Evolutionary conservation across 1,140 invertebrate species (phyloP).

Genomic region (Chironomus tepperi): DNA sequence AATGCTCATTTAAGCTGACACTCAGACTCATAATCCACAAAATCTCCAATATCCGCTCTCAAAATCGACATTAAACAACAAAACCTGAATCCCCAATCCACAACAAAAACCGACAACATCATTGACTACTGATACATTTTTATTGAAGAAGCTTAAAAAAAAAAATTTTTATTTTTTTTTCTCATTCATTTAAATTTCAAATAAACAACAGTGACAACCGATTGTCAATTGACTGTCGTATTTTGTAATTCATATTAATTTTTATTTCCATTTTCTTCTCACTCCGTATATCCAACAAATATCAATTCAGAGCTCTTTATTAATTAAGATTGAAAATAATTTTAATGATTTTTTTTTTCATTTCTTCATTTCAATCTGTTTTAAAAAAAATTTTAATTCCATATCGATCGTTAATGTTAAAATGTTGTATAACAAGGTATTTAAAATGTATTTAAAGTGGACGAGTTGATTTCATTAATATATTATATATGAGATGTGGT

Average conservation of each 20-base stretch:
- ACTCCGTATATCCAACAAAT: background rate
- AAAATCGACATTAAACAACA: no score
- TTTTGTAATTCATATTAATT: background rate
- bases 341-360: background rate
- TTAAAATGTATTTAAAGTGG: conserved; percentile 1
- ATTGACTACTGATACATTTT: no score
- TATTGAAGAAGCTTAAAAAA: background rate
- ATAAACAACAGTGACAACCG: background rate
- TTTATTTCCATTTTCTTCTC: no score
- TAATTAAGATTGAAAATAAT: conserved; percentile 10
- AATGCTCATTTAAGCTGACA: no score
- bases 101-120: no score
- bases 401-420: background rate
- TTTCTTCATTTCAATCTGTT: background rate
- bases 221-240: background rate
- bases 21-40: background rate
- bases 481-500: background rate
- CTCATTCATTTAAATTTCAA: background rate
- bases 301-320: background rate
- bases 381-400: no score
- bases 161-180: background rate
- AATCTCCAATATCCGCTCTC: background rate
- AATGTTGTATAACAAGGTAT: conserved; percentile 9
- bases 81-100: no score
- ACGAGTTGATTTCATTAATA: background rate